A percentile compares a stretch with the other conserved stretches of the same genome.
Conservation (phyloP, 2,888 invertebrate genomes). For the Melikaiella ostensackeni region DNA sequence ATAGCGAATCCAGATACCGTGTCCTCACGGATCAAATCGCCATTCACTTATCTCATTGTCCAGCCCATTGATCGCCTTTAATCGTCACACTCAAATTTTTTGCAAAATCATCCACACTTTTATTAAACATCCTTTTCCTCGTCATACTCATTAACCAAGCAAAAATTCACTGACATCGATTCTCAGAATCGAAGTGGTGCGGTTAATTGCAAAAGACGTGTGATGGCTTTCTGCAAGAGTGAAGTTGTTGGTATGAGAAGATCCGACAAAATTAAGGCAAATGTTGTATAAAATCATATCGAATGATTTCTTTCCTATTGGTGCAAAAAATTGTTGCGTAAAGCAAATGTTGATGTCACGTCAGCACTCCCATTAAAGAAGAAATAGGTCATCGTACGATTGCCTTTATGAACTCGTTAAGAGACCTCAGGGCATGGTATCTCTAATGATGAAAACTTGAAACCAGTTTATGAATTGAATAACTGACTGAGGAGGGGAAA, state of each 20-base stretch:
- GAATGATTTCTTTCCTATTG: too few species aligned
- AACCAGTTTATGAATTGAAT: not conserved
- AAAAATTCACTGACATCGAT: not conserved
- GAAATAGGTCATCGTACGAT: not conserved
- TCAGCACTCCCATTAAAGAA: not conserved
- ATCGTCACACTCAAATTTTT: not conserved
- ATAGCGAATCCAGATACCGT: not conserved
- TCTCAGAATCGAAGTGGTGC: slow-evolving; percentile 14
- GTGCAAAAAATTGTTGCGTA: slow-evolving; percentile 16
- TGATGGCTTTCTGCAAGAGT: slow-evolving; percentile 10
- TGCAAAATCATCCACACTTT: slow-evolving; percentile 17
- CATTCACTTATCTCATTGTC: slow-evolving; percentile 27
- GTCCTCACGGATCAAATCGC: slow-evolving; percentile 20
- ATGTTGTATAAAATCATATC: too few species aligned
- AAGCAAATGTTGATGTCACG: not conserved
- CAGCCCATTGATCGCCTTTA: not conserved
- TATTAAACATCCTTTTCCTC: slow-evolving; percentile 1
- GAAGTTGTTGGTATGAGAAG: not conserved
- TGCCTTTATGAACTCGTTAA: not conserved
- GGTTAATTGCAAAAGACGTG: slow-evolving; percentile 14
- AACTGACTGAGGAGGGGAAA: not conserved
- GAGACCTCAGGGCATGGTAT: not conserved
- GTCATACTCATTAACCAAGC: slow-evolving; percentile 2
- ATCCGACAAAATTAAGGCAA: too few species aligned
- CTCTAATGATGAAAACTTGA: not conserved